Base-by-base conservation (phyloP, 2,888 invertebrate species). In the Drosophila anomalata region DNA sequence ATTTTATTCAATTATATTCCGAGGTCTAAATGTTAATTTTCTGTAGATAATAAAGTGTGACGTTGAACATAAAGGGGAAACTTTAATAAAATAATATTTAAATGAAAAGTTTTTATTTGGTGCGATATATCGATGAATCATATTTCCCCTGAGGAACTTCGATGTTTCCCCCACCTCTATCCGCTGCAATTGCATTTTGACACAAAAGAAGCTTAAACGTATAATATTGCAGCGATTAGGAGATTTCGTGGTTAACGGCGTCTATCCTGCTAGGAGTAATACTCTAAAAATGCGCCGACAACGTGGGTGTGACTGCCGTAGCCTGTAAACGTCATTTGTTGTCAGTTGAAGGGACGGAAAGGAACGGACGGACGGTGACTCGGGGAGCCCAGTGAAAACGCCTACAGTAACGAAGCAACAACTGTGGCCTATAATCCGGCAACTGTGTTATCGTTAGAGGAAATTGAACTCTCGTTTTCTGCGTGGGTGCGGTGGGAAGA, bases 351-450 rank as follows among this genome's bases (percentile, higher is more conserved):
- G 44, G 44, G 44, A 44, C 20, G 12, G 12, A 20, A 22, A n/a
- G 36, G 36, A 36, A 7, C 14, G 44, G 12, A 20, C 20, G 22
- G 22, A 20, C 17, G 17, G 20, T 12, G 12, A 22, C 20, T 44
- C 22, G 44, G 22, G 22, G 22, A 12, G 22, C 44, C 44, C 61
- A 75, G 53, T 44, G 69, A 77, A 50, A 51, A 71, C 63, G 71
- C 51, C 61, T 67, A 70, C 33, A 75, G 65, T 61, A 69, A 69
- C 82, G 77, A 75, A 72, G 63, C 78, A 66, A 79, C 67, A 70
- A 62, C 36, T 53, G 44, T 42, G 44, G 22, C 26, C 51, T 14
- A 26, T 42, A 14, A 9, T 44, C 47, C 20, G 33, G 14, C 17
- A 14, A 46, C 9, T n/a, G 6, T 20, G 36, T 14, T 14, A 24